Base-by-base conservation (phyloP, 2,888 invertebrate species). In the Cephus runcator region DNA sequence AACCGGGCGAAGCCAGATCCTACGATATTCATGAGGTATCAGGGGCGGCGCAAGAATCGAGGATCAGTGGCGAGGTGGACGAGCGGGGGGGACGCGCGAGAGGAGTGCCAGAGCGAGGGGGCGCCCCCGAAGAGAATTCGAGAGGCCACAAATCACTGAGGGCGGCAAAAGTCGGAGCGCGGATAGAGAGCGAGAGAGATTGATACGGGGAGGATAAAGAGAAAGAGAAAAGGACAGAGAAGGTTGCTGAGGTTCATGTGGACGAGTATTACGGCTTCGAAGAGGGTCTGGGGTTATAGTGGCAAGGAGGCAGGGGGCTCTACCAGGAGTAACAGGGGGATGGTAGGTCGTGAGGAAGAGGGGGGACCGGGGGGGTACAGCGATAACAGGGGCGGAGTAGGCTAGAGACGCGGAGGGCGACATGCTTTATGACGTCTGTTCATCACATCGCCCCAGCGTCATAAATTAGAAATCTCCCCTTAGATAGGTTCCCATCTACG, bases 391-490 rank as follows among this genome's bases (percentile, higher is more conserved):
- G 83, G 83, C 84, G 84, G 83, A 80, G 82, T 88, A 87, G 88
- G 88, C 87, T 86, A 87, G 87, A 88, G 88, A 88, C 88, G 88
- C 88, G 88, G 87, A 87, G 87, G 87, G 90, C 89, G 90, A 90
- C 91, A 90, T 92, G 91, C 90, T 91, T 92, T 92, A 91, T 92
- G 92, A 92, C 92, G 92, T 91, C 92, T 92, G 92, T 92, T 92
- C 92, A 91, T 92, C 92, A 92, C 92, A 90, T 91, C 90, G 88
- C 91, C 90, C 91, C 89, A 89, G 88, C 86, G 89, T 91, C 92
- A 91, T 92, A 92, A 92, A 92, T 92, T 92, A 92, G 90, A 91
- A 91, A 91, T 90, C 90, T 89, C 90, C 84, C 89, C 89, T 88
- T 87, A 88, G 90, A 90, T 90, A 90, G 89, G 86, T 87, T 88